A percentile compares a stretch with the other conserved stretches of the same genome.
These are phyloP conservation scores for Syngnathus scovelli DNA, from an alignment of 2,113 vertebrate genomes.

Conservation along the genomic window DNA sequence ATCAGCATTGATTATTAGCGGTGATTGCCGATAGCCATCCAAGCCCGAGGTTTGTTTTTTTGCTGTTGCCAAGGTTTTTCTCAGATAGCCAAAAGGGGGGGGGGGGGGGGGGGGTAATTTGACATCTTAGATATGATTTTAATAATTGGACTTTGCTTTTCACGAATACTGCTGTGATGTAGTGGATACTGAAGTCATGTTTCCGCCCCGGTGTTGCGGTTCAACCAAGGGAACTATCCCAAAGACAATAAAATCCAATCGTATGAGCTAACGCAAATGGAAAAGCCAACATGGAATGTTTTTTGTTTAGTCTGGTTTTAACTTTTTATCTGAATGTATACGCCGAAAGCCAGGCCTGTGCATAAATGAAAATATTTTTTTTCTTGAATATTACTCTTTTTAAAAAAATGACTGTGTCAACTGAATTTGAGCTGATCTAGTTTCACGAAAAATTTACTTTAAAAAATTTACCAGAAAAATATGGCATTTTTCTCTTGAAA, in stretches of 20 bases:
- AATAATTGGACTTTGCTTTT: background rate
- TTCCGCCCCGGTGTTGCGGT: conserved; percentile 15
- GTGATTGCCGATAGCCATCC: conserved; percentile 10
- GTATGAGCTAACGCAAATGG: background rate
- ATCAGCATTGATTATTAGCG: background rate
- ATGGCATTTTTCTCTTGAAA: no score
- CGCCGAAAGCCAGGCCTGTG: no score
- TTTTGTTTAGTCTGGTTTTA: background rate
- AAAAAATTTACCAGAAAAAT: no score
- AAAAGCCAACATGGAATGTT: background rate
- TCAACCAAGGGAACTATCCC: conserved; percentile 10
- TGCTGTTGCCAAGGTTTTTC: background rate
- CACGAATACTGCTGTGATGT: conserved; percentile 7
- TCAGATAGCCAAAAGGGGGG: background rate
- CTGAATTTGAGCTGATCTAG: no score
- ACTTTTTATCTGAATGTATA: background rate
- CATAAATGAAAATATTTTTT: no score
- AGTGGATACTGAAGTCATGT: conserved; percentile 10
- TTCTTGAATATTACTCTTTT: no score
- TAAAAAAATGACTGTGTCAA: no score
- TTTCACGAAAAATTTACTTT: no score
- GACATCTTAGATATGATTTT: background rate
- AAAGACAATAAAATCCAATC: background rate
- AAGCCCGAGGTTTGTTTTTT: background rate
- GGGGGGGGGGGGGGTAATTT: background rate